These are phyloP conservation scores for Dorcus hopei DNA, from an alignment of 2,888 invertebrate genomes.

Conservation along the genomic window DNA sequence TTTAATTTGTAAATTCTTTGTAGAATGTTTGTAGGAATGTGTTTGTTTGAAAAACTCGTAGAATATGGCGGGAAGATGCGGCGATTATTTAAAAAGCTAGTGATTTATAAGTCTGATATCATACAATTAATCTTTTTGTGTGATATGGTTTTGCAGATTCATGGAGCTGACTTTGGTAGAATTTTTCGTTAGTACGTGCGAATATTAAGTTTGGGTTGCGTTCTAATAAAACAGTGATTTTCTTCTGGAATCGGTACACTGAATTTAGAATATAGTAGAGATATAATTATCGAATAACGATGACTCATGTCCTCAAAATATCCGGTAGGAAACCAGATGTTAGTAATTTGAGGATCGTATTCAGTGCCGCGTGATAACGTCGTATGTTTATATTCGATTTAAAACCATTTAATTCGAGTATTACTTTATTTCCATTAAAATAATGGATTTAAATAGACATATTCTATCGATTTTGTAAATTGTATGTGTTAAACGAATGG, in stretches of 20 bases:
- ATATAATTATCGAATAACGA: slow-evolving; percentile 28
- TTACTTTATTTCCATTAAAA: neutral
- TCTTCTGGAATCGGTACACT: slow-evolving; percentile 2
- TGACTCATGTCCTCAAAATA: slow-evolving; percentile 31
- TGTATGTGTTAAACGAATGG: neutral
- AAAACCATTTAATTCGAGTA: neutral
- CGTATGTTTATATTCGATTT: slow-evolving; percentile 1
- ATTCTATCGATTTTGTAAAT: neutral
- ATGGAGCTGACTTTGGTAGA: no score
- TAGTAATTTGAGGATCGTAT: slow-evolving; percentile 17
- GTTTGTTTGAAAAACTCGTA: no score
- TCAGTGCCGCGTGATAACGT: slow-evolving; percentile 10
- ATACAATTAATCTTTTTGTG: no score
- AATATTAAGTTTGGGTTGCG: no score
- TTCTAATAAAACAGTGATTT: neutral
- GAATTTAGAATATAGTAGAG: slow-evolving; percentile 16
- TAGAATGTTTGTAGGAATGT: no score
- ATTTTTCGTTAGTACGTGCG: no score
- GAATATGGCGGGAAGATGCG: no score
- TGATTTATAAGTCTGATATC: no score
- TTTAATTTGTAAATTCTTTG: no score
- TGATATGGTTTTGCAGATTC: no score
- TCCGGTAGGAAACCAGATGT: slow-evolving; percentile 27
- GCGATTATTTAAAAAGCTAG: no score
- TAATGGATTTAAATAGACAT: neutral